phyloP scores from a whole-genome alignment of 53 echinoderm and acorn worm genomes.

The Paelopatides confundens region DNA sequence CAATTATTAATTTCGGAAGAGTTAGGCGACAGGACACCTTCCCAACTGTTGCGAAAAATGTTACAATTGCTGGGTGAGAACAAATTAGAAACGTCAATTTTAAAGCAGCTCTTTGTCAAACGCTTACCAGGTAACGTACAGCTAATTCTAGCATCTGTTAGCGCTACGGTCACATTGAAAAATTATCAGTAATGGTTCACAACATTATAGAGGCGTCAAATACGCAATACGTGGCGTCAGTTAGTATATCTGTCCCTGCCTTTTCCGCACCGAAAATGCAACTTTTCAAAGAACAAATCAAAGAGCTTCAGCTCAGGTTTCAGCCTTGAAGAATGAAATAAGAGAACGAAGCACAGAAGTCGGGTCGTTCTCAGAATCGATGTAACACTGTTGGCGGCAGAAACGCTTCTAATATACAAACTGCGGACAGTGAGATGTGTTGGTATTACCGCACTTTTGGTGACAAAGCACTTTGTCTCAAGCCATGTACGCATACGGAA shows the following conservation, averaged over 20 bases:
- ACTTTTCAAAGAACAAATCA: not conserved
- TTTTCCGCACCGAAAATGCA: not conserved
- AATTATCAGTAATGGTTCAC: slow-evolving; percentile 33
- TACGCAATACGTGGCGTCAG: not conserved
- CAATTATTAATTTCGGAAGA: slow-evolving; percentile 49
- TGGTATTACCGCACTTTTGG: slow-evolving; percentile 57
- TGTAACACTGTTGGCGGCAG: too few species aligned
- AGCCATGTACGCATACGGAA: not conserved
- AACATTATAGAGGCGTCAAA: slow-evolving; percentile 25
- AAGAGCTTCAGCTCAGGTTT: slow-evolving; percentile 9
- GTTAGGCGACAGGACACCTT: slow-evolving; percentile 48
- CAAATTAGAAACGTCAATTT: slow-evolving; percentile 26
- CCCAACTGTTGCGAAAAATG: slow-evolving; percentile 50
- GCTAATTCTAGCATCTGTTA: slow-evolving; percentile 27
- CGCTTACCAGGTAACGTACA: slow-evolving; percentile 38
- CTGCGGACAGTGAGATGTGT: not conserved
- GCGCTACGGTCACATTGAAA: slow-evolving; percentile 3
- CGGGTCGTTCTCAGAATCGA: too few species aligned
- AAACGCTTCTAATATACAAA: too few species aligned
- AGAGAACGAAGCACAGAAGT: not conserved
- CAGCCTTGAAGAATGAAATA: not conserved
- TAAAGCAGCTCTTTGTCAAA: slow-evolving; percentile 33
- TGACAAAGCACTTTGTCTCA: slow-evolving; percentile 1
- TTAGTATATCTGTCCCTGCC: not conserved
- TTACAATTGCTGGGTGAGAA: slow-evolving; percentile 24